phyloP scores from a whole-genome alignment of 2,113 vertebrate species.

The Coptodon bakossiorum region DNA sequence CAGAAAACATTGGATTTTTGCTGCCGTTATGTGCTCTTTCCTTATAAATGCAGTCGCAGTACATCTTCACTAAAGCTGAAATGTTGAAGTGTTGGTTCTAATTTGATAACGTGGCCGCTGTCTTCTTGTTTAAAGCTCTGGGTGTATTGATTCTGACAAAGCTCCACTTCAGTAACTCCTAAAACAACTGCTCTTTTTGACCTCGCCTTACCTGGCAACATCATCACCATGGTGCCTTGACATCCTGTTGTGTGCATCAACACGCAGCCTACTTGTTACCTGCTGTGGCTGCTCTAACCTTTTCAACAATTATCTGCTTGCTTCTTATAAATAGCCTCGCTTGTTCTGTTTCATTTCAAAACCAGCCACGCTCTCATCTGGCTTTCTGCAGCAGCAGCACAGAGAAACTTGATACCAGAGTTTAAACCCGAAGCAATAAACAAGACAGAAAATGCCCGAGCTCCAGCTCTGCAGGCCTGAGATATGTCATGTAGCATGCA shows the following conservation, averaged over 20 bases:
- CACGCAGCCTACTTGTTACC: conserved; percentile 41
- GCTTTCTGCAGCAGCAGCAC: conserved; percentile 3
- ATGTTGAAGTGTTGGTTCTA: background rate
- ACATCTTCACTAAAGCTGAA: background rate
- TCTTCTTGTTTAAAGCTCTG: background rate
- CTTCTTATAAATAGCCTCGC: conserved; percentile 52
- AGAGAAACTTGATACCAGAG: conserved; percentile 46
- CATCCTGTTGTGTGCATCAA: conserved; percentile 2
- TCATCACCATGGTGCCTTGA: background rate
- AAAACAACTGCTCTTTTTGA: background rate
- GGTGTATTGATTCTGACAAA: background rate
- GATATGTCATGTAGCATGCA: conserved; percentile 28
- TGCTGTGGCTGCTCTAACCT: conserved; percentile 36
- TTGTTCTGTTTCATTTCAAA: conserved; percentile 61
- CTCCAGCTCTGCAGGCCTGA: background rate
- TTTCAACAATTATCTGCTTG: conserved; percentile 59
- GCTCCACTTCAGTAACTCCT: background rate
- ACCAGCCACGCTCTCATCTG: conserved; percentile 2
- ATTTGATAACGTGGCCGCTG: background rate
- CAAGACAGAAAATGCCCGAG: conserved; percentile 35
- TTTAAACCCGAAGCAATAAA: conserved; percentile 53
- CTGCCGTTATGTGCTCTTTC: background rate
- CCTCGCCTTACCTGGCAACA: background rate
- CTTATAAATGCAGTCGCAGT: background rate
- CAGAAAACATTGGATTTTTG: background rate